phyloP scores from a whole-genome alignment of 2,113 vertebrate genomes.

The Leptodactylus fuscus region DNA sequence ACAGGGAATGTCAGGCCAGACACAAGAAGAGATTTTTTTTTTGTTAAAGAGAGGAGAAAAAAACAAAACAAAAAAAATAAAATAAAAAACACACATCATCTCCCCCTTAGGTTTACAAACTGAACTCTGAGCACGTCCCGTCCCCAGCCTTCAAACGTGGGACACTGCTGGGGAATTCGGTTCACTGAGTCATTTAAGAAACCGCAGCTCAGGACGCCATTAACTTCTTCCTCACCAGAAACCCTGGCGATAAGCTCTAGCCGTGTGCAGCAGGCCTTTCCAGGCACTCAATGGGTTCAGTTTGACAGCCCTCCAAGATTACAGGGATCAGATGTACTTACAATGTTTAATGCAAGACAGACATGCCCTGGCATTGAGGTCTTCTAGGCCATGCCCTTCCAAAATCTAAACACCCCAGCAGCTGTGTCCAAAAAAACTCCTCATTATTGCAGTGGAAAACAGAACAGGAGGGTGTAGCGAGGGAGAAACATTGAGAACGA shows the following conservation, averaged over 20 bases:
- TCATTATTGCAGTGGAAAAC: constrained; percentile 55
- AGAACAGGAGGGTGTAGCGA: constrained; percentile 42
- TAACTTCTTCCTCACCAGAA: constrained; percentile 23
- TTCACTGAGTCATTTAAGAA: constrained; percentile 45
- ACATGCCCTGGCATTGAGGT: constrained; percentile 44
- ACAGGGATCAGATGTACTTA: constrained; percentile 55
- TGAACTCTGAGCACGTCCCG: constrained; percentile 24
- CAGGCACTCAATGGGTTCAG: constrained; percentile 44
- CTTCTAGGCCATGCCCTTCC: constrained; percentile 41
- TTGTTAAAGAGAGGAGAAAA: too few relatives aligned
- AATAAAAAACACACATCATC: too few relatives aligned
- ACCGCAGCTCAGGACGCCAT: constrained; percentile 36
- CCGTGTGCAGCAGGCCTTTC: neutral
- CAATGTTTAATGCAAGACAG: constrained; percentile 52
- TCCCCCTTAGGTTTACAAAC: constrained; percentile 32
- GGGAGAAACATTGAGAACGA: neutral
- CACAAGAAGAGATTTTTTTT: neutral
- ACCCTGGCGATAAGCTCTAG: neutral
- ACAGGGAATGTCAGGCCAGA: constrained; percentile 12
- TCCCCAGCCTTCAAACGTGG: constrained; percentile 16
- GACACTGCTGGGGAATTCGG: constrained; percentile 42
- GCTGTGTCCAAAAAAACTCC: constrained; percentile 35
- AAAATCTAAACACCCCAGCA: constrained; percentile 48
- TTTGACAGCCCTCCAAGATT: neutral
- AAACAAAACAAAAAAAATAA: too few relatives aligned